These are phyloP conservation scores for Perizoma affinitatum DNA, from an alignment of 2,888 invertebrate genomes.

Conservation along the genomic window DNA sequence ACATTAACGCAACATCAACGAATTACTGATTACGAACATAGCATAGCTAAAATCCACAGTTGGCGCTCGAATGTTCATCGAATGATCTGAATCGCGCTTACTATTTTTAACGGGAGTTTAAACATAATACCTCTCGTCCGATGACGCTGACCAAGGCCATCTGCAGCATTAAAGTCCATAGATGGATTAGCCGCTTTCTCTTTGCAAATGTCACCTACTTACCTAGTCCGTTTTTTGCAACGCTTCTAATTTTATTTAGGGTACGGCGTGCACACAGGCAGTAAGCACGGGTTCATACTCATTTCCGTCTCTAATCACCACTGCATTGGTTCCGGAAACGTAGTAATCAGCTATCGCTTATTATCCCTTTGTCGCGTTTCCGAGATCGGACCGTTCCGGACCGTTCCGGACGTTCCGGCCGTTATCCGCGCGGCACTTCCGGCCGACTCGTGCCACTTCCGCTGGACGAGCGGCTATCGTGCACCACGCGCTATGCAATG, in stretches of 20 bases:
- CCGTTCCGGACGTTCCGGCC: conserved; percentile 69
- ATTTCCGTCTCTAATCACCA: conserved; percentile 5
- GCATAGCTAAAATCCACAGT: too few relatives aligned
- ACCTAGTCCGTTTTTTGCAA: background rate
- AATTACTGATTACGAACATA: too few relatives aligned
- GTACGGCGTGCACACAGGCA: conserved; percentile 2
- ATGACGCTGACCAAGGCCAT: too few relatives aligned
- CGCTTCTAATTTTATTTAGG: background rate
- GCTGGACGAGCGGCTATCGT: conserved; percentile 38
- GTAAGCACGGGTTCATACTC: background rate
- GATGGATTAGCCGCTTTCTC: too few relatives aligned
- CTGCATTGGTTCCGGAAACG: conserved; percentile 14
- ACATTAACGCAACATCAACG: too few relatives aligned
- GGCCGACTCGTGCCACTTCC: conserved; percentile 56
- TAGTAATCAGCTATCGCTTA: conserved; percentile 38
- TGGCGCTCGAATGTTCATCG: too few relatives aligned
- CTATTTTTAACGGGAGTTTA: too few relatives aligned
- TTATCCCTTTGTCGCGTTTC: conserved; percentile 51
- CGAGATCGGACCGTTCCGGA: conserved; percentile 56
- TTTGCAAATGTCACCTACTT: too few relatives aligned
- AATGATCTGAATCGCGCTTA: too few relatives aligned
- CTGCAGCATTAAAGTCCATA: too few relatives aligned
- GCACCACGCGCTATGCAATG: conserved; percentile 30
- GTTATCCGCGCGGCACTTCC: conserved; percentile 70
- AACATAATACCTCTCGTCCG: too few relatives aligned